Base-by-base conservation (phyloP, 2,888 invertebrate species). In the Thysanoteuthis rhombus region DNA sequence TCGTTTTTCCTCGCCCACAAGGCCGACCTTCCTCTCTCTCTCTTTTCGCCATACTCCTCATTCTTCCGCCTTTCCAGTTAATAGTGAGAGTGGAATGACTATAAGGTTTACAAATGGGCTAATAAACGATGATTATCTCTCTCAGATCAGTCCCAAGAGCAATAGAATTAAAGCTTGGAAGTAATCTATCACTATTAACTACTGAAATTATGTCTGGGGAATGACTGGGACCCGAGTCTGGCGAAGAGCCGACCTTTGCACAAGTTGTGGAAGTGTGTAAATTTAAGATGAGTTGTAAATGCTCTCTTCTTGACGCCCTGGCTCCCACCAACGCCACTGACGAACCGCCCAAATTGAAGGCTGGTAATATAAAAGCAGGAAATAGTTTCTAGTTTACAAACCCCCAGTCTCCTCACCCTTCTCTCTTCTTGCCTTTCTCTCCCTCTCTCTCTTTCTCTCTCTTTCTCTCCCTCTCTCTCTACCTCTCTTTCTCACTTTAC, bases 41-140 rank as follows among this genome's bases (percentile, higher is more conserved):
- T 52, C 42, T 12, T 52, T 47, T 52, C 52, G 0, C 52, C 2
- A 5, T 36, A 75, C n/a, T 75, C 75, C n/a, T 75, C n/a, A n/a
- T 16, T 36, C n/a, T 12, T 75, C n/a, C 25, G 10, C 12, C 8
- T 16, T n/a, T 75, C 75, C n/a, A 75, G 75, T 75, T 75, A 75
- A 75, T 75, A 75, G n/a, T 12, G 75, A 75, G 75, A 36, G 75
- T n/a, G 75, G 36, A n/a, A 75, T 75, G 75, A 75, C 75, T n/a
- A 75, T 75, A n/a, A 75, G 75, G 75, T 75, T 75, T 75, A 36
- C n/a, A 75, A 75, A 75, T 75, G 36, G 75, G 75, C 75, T 75
- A 75, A 75, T 75, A 75, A 75, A 75, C 75, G 75, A 75, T 75
- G n/a, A 75, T 75, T 75, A 75, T 75, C 75, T n/a, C 75, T 75